Evolutionary conservation across 2,797 vertebrate genomes (phyloP), one percentile per base, ranked within the genome.

Genomic region (Cottoperca gobio): DNA sequence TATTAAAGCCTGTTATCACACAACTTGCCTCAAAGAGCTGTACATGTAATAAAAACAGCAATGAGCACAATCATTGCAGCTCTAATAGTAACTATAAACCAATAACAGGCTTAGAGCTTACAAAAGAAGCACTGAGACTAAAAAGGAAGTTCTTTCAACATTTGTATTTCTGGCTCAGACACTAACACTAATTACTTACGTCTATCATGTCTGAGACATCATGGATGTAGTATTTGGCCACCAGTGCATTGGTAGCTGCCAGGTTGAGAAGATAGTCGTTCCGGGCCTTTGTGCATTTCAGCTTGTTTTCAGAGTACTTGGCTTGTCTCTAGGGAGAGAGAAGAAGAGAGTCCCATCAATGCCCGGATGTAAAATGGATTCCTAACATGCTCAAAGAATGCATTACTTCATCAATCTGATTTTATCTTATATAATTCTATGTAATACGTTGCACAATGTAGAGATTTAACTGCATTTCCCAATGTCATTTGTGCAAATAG

Each of bases 251-350:
- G 86, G 97, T 96, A 68, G 97, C 98, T 9, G 97, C 95, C 89
- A 99, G 94, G 88, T 98, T 99, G 87, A 99, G 95, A 87, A 99
- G 93, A 92, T 98, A 99, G 92, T 99, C 98, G 0, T 99, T 99
- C 65, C 98, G 95, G 81, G 98, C 97, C 78, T 99, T 99, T 12
- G 97, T 99, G 79, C 98, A 99, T 89, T 99, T 99, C 89, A 99
- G 95, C 88, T 99, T 99, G 95, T 99, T 99, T 88, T 99, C 98
- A 1, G 96, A 99, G 75, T 99, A 99, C 91, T 99, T 99, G 76
- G 97, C 98, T 94, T 99, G 98, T 88, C 98, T 97, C 98, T 99
- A 85, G 75, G 73, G 88, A 81, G 63, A 35, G 72, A 75, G 24
- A 61, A 5, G 19, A 71, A 77, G 57, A 70, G 13, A 50, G 63